Evolutionary conservation across 2,113 vertebrate species (phyloP), one percentile per base, ranked within the genome.

Genomic region (Ophthalmolycus amberensis): DNA sequence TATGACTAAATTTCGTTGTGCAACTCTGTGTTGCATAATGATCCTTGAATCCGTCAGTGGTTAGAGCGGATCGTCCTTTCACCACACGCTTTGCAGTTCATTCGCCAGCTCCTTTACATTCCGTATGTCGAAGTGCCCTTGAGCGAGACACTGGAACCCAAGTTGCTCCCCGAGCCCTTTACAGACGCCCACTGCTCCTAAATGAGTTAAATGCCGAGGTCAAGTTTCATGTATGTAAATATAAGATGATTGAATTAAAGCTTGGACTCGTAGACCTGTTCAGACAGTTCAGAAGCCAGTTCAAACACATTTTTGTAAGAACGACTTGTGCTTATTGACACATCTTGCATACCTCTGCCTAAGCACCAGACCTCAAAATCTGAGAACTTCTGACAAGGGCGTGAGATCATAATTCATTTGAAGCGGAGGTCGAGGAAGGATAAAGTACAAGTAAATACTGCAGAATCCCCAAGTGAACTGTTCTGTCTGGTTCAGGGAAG

Each of bases 361-460:
- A 29, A 42, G 64, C 27, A 56, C 37, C 16, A 63, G 32, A 71
- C n/a, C 58, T 32, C 14, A 22, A 54, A 74, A 64, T 68, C n/a
- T 27, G 6, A 63, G 54, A 64, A 66, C 64, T 50, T 62, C 38
- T 73, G 29, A 63, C 6, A 37, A 50, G 34, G 22, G 27, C 9
- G 11, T 37, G 0, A 46, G 14, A 66, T 58, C 29, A 59, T 76
- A 50, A 75, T 62, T 82, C 2, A 79, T 78, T 88, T 69, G 46
- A 60, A 71, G 66, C 1, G 0, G 46, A 74, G 48, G 73, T 83
- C 69, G 80, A 60, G 37, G 60, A 38, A 71, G 32, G 29, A 77
- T 58, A 83, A 84, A 88, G 44, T 38, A 42, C 37, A 77, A 77
- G 65, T 48, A 82, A 86, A 87, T 50, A 76, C 20, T 38, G 14